phyloP scores from a whole-genome alignment of 2,797 vertebrate genomes.

The Halcyon smyrnensis region DNA sequence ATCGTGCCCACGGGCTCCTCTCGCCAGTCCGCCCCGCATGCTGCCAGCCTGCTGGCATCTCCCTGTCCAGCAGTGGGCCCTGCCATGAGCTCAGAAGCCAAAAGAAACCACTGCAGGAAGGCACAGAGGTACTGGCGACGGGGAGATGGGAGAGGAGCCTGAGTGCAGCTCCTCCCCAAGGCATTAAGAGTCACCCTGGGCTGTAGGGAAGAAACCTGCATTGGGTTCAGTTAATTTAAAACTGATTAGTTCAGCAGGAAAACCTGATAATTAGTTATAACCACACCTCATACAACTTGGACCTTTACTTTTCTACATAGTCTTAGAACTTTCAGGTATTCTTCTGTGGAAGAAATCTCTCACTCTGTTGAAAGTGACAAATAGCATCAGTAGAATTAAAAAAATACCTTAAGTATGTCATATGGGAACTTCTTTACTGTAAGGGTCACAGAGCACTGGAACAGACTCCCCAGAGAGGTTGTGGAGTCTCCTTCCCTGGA shows the following conservation, averaged over 20 bases:
- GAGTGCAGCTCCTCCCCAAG: not conserved
- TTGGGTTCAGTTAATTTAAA: not conserved
- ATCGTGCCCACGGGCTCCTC: not conserved
- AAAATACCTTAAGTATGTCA: not conserved
- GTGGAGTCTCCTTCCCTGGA: too few relatives aligned
- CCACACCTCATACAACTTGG: not conserved
- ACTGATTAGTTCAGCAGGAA: not conserved
- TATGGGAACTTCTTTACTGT: too few relatives aligned
- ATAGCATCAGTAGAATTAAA: not conserved
- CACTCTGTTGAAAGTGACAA: not conserved
- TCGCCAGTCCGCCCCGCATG: not conserved
- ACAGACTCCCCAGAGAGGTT: too few relatives aligned
- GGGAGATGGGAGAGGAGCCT: not conserved
- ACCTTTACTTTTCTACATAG: not conserved
- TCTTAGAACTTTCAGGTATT: not conserved
- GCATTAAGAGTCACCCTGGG: rapidly evolving
- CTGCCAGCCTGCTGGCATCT: rapidly evolving
- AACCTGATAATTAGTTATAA: not conserved
- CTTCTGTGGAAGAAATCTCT: not conserved
- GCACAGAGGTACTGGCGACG: not conserved
- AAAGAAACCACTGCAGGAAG: not conserved
- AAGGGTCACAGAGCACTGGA: too few relatives aligned
- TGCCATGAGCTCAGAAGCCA: not conserved
- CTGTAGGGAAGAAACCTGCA: not conserved
- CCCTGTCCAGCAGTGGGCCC: not conserved